phyloP scores from a whole-genome alignment of 2,113 vertebrate genomes.

The Galbula dea region DNA sequence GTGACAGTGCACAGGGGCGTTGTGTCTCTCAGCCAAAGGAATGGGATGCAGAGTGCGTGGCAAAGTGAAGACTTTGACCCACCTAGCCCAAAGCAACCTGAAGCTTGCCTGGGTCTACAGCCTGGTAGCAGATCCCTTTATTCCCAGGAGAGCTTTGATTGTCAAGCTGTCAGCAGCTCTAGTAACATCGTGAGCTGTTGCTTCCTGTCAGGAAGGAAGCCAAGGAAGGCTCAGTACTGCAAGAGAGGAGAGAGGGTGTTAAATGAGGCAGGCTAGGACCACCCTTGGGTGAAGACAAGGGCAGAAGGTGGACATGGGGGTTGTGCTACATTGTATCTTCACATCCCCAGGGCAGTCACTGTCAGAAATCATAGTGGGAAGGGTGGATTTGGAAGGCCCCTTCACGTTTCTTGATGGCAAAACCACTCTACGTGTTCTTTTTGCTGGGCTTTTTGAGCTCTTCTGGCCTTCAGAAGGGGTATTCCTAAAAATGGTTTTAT shows the following conservation, averaged over 20 bases:
- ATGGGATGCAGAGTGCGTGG: fast-evolving
- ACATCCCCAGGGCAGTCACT: not conserved
- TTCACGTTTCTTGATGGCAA: not conserved
- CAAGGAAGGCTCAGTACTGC: not conserved
- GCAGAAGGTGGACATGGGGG: fast-evolving
- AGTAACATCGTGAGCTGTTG: fast-evolving
- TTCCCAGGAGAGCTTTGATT: not conserved
- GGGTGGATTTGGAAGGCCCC: not conserved
- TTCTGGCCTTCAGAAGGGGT: not conserved
- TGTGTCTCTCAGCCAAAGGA: not conserved
- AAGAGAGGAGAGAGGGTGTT: not conserved
- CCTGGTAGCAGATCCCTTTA: not conserved
- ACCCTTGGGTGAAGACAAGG: not conserved
- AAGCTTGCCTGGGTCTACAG: not conserved
- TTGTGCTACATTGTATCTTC: not conserved
- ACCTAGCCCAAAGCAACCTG: fast-evolving
- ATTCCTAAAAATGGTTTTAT: not conserved
- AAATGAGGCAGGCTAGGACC: not conserved
- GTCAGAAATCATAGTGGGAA: not conserved
- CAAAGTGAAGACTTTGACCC: not conserved
- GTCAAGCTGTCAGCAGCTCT: not conserved
- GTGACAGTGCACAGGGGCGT: fast-evolving
- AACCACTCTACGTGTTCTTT: not conserved
- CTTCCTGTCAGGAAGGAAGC: not conserved
- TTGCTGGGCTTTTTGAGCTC: not conserved